A percentile compares a stretch with the other conserved stretches of the same genome.
phyloP scores from a whole-genome alignment of 2,888 invertebrate genomes.

The Hirtodrosophila duncani region DNA sequence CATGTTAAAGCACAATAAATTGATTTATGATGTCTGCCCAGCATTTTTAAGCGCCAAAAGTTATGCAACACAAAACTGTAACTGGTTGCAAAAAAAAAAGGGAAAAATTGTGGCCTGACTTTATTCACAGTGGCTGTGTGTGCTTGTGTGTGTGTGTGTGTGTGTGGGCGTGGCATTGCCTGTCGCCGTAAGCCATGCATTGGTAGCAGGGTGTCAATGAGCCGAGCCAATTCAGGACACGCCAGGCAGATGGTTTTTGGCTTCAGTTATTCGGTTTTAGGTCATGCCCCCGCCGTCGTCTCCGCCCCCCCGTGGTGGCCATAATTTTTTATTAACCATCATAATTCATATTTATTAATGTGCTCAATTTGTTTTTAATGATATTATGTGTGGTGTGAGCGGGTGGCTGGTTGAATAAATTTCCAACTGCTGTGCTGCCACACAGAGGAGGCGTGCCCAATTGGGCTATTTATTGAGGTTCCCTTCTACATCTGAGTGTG shows the following conservation, averaged over 20 bases:
- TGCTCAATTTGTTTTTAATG: conserved; percentile 64
- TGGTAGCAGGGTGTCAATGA: conserved; percentile 37
- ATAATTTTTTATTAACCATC: conserved; percentile 58
- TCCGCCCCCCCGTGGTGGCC: too few relatives aligned
- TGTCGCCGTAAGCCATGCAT: conserved; percentile 5
- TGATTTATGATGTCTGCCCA: conserved; percentile 66
- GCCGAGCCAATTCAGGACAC: conserved; percentile 4
- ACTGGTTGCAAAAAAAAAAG: conserved; percentile 16
- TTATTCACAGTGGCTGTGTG: conserved; percentile 18
- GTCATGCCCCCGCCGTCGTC: conserved; percentile 8
- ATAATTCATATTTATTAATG: conserved; percentile 66
- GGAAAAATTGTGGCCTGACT: too few relatives aligned
- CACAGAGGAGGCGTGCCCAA: too few relatives aligned
- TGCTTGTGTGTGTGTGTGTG: conserved; percentile 11
- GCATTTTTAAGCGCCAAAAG: conserved; percentile 53
- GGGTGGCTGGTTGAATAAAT: too few relatives aligned
- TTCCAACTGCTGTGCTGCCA: too few relatives aligned
- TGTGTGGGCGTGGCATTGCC: conserved; percentile 1
- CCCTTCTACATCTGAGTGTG: too few relatives aligned
- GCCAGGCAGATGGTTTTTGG: neutral
- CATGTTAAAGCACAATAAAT: conserved; percentile 46
- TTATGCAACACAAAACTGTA: conserved; percentile 50
- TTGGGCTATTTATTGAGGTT: too few relatives aligned
- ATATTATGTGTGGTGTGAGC: conserved; percentile 20
- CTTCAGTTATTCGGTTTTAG: conserved; percentile 9